Evolutionary conservation across 2,888 invertebrate genomes (phyloP).

Genomic region (Drosophila gaucha): DNA sequence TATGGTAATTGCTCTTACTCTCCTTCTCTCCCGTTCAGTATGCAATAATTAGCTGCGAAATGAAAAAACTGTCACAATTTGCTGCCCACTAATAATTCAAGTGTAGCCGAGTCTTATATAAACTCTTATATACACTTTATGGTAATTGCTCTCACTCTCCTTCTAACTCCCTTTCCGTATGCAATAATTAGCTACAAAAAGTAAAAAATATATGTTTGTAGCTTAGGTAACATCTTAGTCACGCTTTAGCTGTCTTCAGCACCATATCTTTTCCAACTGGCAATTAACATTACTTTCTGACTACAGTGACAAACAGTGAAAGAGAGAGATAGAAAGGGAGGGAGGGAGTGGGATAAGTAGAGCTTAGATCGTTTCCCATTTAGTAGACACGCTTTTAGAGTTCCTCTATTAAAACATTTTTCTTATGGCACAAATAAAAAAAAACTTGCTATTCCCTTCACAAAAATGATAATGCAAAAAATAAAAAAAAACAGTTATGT

Average conservation of each 20-base stretch:
- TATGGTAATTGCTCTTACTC: conserved; percentile 11
- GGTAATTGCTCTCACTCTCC: conserved; percentile 60
- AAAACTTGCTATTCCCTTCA: conserved; percentile 22
- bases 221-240: conserved; percentile 78
- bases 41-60: conserved; percentile 65
- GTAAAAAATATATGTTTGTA: conserved; percentile 15
- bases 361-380: conserved; percentile 9
- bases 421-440: conserved; percentile 18
- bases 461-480: conserved; percentile 61
- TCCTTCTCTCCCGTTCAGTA: conserved; percentile 1
- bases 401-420: conserved; percentile 59
- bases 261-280: conserved; percentile 61
- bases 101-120: conserved; percentile 54
- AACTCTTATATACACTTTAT: conserved; percentile 42
- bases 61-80: conserved; percentile 14
- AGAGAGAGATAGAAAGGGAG: conserved; percentile 1
- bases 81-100: not conserved
- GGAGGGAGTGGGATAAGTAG: conserved; percentile 6
- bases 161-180: conserved; percentile 15
- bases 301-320: conserved; percentile 24
- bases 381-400: no score
- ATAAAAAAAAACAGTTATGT: conserved; percentile 25
- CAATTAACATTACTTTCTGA: conserved; percentile 67
- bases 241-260: conserved; percentile 73
- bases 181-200: conserved; percentile 67